Conservation (phyloP, 2,797 vertebrate genomes). For the Enteromius mattozi region DNA sequence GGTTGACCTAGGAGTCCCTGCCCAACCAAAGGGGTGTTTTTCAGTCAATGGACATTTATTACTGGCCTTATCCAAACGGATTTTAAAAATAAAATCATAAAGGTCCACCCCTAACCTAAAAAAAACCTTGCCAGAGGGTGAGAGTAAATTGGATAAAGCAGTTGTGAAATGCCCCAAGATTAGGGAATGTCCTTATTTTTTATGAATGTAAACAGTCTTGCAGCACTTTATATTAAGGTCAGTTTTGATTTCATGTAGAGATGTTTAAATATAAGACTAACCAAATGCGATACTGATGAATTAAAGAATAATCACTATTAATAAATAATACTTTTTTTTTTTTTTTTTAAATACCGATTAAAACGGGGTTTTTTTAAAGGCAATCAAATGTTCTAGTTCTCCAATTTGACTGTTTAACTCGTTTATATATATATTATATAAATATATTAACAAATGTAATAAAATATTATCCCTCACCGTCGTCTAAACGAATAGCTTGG, state of each 20-base stretch:
- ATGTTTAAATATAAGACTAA: no score
- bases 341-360: no score
- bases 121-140: not conserved
- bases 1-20: not conserved
- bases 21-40: not conserved
- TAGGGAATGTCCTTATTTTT: not conserved
- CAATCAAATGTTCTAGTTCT: not conserved
- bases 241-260: not conserved
- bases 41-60: not conserved
- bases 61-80: not conserved
- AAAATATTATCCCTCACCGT: slow-evolving; percentile 45
- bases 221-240: not conserved
- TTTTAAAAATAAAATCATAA: not conserved
- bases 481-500: slow-evolving; percentile 60
- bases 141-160: not conserved
- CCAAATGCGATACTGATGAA: no score
- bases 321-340: no score
- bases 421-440: not conserved
- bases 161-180: not conserved
- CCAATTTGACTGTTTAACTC: not conserved
- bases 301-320: not conserved
- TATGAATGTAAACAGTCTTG: not conserved
- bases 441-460: not conserved
- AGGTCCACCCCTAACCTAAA: not conserved
- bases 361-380: no score